Evolutionary conservation across 2,888 invertebrate genomes (phyloP), one percentile per base, ranked within the genome.

Genomic region (Notodonta ziczac): DNA sequence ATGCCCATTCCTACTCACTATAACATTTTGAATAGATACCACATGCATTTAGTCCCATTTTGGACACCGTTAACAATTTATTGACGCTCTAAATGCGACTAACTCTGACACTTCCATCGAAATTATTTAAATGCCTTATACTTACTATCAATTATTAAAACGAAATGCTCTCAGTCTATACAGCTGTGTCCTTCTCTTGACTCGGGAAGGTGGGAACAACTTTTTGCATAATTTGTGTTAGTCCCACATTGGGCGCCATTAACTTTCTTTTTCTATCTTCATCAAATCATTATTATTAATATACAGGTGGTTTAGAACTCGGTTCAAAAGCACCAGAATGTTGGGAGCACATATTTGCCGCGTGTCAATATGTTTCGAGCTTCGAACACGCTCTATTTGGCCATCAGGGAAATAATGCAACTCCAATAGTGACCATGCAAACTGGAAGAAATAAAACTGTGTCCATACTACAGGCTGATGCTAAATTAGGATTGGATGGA

Each of bases 331-430:
- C 98, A 39, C 95, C 97, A 16, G 97, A 98, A 71, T 99, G 99
- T 80, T 99, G 99, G 99, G 97, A 97, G 68, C 98, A 99, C 83
- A 97, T 99, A 65, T 98, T 99, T 84, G 96, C 97, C 78, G 98
- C 98, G 24, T 98, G 98, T 75, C 96, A 98, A 50, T 98, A 98
- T 84, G 97, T 99, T 7, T 97, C 98, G 5, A 97, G 97, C 78
- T 91, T 99, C 79, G 99, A 99, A 79, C 98, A 98, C 83, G 96
- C 97, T 0, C 95, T 98, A 71, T 98, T 98, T 78, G 98, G 98
- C 39, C 96, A 97, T 78, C 97, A 97, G 73, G 96, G 96, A 44
- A 96, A 96, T 71, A 95, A 95, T 3, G 94, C 95, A 9, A 90
- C 96, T 13, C 94, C 96, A 0, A 95, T 96, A 84, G 94, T 95